Percentiles rank a stretch among this genome's conserved stretches.
Evolutionary conservation across 2,113 vertebrate genomes (phyloP).

Genomic region (Girardinichthys multiradiatus): DNA sequence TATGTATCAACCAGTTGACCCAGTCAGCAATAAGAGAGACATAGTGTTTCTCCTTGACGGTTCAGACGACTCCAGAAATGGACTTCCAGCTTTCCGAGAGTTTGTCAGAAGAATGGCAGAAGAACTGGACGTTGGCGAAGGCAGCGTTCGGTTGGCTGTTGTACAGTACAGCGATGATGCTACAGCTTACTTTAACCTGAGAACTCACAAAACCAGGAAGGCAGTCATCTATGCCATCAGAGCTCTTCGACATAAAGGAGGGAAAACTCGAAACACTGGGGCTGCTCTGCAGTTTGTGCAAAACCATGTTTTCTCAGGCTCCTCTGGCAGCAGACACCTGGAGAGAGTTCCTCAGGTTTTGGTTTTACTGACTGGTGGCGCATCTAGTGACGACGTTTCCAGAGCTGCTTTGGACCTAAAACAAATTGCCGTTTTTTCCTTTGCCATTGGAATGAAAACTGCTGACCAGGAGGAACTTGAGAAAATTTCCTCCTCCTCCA

Average conservation of each 20-base stretch:
- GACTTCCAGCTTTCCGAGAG: constrained; percentile 78
- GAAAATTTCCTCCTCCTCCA: constrained; percentile 83
- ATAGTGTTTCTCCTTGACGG: constrained; percentile 88
- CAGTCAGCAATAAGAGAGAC: constrained; percentile 73
- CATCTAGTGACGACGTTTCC: constrained; percentile 82
- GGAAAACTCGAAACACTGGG: constrained; percentile 85
- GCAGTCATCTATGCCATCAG: constrained; percentile 85
- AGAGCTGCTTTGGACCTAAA: constrained; percentile 77
- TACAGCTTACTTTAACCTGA: constrained; percentile 71
- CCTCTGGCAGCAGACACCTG: constrained; percentile 86
- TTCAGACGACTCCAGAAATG: constrained; percentile 84
- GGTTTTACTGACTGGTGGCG: constrained; percentile 86
- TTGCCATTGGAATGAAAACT: constrained; percentile 87
- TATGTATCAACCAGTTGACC: constrained; percentile 68
- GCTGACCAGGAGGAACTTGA: constrained; percentile 83
- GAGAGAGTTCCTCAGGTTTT: constrained; percentile 88
- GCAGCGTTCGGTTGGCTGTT: constrained; percentile 72
- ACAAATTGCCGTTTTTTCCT: constrained; percentile 80
- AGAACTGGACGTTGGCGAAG: constrained; percentile 67
- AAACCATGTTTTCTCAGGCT: constrained; percentile 81
- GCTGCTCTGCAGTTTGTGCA: constrained; percentile 83
- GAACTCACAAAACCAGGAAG: constrained; percentile 78
- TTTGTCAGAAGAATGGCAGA: constrained; percentile 77
- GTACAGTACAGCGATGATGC: constrained; percentile 75
- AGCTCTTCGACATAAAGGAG: constrained; percentile 86